Conservation (phyloP, 2,888 invertebrate species). For the Volucella zonaria region DNA sequence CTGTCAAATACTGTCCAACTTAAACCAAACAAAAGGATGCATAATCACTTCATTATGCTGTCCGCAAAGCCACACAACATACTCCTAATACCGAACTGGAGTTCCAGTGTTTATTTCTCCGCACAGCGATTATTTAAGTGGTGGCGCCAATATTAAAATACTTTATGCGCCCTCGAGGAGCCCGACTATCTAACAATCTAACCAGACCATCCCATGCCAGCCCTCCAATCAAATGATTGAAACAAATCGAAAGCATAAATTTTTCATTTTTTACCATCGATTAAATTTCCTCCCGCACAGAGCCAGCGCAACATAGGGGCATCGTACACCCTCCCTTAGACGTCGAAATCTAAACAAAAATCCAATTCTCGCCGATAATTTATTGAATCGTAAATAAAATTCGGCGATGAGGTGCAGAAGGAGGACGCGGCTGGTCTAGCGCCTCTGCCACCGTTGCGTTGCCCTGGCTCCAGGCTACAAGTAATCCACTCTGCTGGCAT, state of each 20-base stretch:
- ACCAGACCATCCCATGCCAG: constrained; percentile 30
- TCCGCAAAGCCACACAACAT: constrained; percentile 41
- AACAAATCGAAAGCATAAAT: constrained; percentile 71
- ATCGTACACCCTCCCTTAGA: constrained; percentile 19
- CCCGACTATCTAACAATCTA: neutral
- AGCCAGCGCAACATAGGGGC: neutral
- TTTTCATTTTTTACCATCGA: constrained; percentile 70
- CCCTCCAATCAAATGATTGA: constrained; percentile 55
- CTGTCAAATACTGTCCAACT: constrained; percentile 19
- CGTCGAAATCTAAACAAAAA: constrained; percentile 68
- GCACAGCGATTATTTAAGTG: constrained; percentile 52
- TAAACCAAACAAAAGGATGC: constrained; percentile 14
- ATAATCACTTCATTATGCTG: constrained; percentile 39
- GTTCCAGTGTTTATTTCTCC: constrained; percentile 47
- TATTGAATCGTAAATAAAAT: constrained; percentile 73
- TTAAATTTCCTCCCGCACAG: constrained; percentile 43
- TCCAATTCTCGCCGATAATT: constrained; percentile 67
- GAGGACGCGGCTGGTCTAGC: constrained; percentile 63
- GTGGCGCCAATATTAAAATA: constrained; percentile 70
- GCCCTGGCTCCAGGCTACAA: constrained; percentile 34
- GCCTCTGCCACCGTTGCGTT: constrained; percentile 24
- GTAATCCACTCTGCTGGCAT: constrained; percentile 28
- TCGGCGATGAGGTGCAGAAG: constrained; percentile 68
- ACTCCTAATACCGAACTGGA: constrained; percentile 19
- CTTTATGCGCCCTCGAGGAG: constrained; percentile 66